A percentile compares a stretch with the other conserved stretches of the same genome.
Conservation (phyloP, 2,113 vertebrate genomes). For the Oncorhynchus tshawytscha region DNA sequence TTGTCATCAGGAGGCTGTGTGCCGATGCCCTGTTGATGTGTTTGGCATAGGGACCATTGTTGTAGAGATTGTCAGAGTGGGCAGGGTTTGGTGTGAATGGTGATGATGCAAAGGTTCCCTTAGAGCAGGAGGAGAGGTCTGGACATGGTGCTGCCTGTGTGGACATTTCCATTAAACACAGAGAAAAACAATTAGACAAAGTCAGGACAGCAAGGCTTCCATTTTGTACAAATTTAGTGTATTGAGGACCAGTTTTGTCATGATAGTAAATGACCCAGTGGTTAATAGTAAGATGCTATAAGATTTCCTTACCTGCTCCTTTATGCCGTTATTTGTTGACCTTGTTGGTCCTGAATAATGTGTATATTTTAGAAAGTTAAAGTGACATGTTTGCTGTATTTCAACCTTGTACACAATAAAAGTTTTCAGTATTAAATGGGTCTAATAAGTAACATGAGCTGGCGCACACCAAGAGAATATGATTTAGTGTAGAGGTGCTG, state of each 20-base stretch:
- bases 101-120: neutral
- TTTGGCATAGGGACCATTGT: neutral
- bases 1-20: neutral
- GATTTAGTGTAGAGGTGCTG: too few species aligned
- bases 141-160: conserved; percentile 3
- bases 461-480: too few species aligned
- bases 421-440: too few species aligned
- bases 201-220: neutral
- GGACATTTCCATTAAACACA: conserved; percentile 30
- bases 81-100: neutral
- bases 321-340: neutral
- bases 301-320: conserved; percentile 19
- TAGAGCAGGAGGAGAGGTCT: conserved; percentile 1
- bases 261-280: neutral
- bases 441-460: too few species aligned
- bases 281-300: neutral
- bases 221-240: neutral
- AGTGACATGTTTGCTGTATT: too few species aligned
- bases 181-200: neutral
- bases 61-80: neutral
- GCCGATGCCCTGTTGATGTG: neutral
- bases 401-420: too few species aligned
- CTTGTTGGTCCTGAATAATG: conserved; percentile 1
- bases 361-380: too few species aligned
- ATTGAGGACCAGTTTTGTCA: neutral